A percentile compares a stretch with the other conserved stretches of the same genome.
These are phyloP conservation scores for Tragelaphus scriptus DNA, from an alignment of 2,113 vertebrate species.

Conservation along the genomic window DNA sequence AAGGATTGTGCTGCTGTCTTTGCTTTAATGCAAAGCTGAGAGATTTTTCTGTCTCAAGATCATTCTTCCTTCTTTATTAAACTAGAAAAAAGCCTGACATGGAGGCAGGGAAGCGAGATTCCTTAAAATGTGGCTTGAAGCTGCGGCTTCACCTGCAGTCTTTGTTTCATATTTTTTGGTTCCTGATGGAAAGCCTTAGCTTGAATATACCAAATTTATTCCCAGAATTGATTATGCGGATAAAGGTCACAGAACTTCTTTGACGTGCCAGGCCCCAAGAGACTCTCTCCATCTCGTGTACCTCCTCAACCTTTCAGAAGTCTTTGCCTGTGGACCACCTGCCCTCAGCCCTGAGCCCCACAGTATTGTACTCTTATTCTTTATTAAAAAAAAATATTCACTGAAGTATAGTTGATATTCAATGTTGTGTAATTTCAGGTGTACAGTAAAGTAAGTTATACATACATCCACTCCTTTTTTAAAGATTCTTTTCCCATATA, in stretches of 20 bases:
- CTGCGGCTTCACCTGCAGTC: not conserved
- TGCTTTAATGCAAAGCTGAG: not conserved
- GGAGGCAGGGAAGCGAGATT: fast-evolving
- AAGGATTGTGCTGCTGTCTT: not conserved
- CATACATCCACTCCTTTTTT: not conserved
- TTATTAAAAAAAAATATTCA: not conserved
- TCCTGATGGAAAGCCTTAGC: not conserved
- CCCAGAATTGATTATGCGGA: not conserved
- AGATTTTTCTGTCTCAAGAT: not conserved
- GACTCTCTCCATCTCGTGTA: not conserved
- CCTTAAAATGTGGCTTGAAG: not conserved
- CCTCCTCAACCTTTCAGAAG: not conserved
- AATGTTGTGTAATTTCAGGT: not conserved
- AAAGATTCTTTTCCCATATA: not conserved
- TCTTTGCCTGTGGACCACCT: not conserved
- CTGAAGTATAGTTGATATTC: not conserved
- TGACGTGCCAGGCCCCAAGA: not conserved
- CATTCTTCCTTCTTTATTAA: not conserved
- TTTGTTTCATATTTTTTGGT: not conserved
- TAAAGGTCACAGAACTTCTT: not conserved
- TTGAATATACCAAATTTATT: not conserved
- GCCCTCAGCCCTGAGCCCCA: not conserved
- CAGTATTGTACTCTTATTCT: not conserved
- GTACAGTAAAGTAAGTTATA: not conserved
- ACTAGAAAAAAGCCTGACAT: not conserved